Evolutionary conservation across 2,797 vertebrate species (phyloP), one percentile per base, ranked within the genome.

Genomic region (Peromyscus melanophrys): DNA sequence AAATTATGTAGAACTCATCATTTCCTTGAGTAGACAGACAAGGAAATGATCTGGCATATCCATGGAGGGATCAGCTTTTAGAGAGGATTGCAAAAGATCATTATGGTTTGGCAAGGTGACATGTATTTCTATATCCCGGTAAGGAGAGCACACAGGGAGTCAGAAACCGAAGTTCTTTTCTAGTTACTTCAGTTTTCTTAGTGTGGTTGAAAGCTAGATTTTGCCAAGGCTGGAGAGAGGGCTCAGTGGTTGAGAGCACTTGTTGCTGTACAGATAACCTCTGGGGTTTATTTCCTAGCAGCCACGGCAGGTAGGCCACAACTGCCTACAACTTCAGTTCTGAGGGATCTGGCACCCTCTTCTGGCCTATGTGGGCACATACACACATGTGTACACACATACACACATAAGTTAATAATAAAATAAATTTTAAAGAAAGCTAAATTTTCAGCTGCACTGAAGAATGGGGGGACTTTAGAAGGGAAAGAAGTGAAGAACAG

Each of bases 381-480:
- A 52, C 37, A 73, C 19, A 73, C 37, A 40, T 37, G 23, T 11
- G 19, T 11, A 37, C 23, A 52, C 46, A 52, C 27, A 19, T 21
- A 52, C 37, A 77, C 43, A 77, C 25, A 31, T 46, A 77, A 49
- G 43, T 31, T 49, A 46, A 31, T 29, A 77, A 49, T 31, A 55
- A 80, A 55, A 80, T 52, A 69, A 3, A 87, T 52, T 17, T 71
- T 52, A 71, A 69, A 71, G 65, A 71, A 71, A 87, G 52, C 37
- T 40, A 43, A 75, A 34, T 94, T 77, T 94, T 96, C n/a, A 92
- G 31, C 49, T 90, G 34, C 59, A 93, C 17, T 86, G 89, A 97
- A 23, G 43, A 92, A 69, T 87, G 16, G 69, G 43, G 75, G 31
- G 14, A 73, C 71, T 82, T 92, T 0, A 75, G 59, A 12, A 43